Evolutionary conservation across 1,140 invertebrate genomes (phyloP).

Genomic region (Drosophila pandora): DNA sequence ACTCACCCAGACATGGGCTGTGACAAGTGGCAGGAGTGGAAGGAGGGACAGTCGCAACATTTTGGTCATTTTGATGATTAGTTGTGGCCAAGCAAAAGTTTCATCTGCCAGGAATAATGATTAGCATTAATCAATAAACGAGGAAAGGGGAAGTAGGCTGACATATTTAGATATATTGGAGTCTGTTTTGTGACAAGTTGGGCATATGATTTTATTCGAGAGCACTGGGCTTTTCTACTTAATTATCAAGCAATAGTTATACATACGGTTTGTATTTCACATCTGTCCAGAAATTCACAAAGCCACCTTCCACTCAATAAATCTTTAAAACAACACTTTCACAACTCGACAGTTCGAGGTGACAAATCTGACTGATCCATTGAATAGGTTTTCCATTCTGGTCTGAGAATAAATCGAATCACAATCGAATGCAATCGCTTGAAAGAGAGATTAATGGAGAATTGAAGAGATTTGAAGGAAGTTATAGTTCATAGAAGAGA

Average conservation of each 20-base stretch:
- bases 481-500: background rate
- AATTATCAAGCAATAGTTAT: background rate
- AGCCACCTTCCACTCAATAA: background rate
- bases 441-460: background rate
- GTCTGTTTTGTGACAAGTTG: background rate
- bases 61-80: conserved; percentile 55
- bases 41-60: conserved; percentile 35
- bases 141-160: conserved; percentile 2
- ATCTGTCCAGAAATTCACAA: background rate
- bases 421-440: background rate
- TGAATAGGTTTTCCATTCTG: background rate
- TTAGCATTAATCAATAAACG: conserved; percentile 45
- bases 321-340: background rate
- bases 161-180: conserved; percentile 2
- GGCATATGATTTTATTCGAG: background rate
- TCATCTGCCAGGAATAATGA: conserved; percentile 23
- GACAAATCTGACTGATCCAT: background rate
- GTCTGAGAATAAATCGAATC: background rate
- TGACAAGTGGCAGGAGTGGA: conserved; percentile 30
- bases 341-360: background rate
- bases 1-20: conserved; percentile 18
- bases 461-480: background rate
- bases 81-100: conserved; percentile 27
- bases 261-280: background rate
- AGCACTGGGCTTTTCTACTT: background rate